These are phyloP conservation scores for Gymnodraco acuticeps DNA, from an alignment of 2,797 vertebrate genomes.

Conservation along the genomic window DNA sequence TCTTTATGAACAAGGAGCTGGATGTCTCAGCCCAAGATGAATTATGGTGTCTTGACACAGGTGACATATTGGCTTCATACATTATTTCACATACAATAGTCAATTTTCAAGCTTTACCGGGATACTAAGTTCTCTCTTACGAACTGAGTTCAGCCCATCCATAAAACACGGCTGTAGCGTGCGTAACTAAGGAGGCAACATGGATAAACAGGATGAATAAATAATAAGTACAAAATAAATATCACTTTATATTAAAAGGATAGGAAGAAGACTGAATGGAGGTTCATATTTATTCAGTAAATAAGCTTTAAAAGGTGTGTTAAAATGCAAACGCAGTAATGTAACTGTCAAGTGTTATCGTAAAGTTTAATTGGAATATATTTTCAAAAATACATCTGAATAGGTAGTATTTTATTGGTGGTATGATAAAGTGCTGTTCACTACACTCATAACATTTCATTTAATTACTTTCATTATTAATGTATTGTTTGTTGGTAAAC, in stretches of 20 bases:
- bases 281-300: conserved; percentile 6
- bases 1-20: conserved; percentile 72
- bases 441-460: background rate
- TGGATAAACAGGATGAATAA: conserved; percentile 15
- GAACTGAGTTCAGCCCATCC: conserved; percentile 60
- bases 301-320: background rate
- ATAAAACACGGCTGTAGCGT: conserved; percentile 52
- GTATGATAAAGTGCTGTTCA: background rate
- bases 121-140: conserved; percentile 62
- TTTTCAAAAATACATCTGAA: background rate
- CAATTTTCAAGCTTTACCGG: conserved; percentile 72
- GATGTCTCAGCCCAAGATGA: conserved; percentile 75
- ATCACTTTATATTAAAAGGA: conserved; percentile 5
- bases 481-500: background rate
- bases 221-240: no score
- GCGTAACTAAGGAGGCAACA: conserved; percentile 28
- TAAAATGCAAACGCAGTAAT: background rate
- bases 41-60: conserved; percentile 78
- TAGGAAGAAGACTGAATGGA: background rate
- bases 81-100: conserved; percentile 81
- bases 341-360: no score
- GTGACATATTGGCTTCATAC: conserved; percentile 83
- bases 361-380: no score
- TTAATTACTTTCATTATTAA: background rate
- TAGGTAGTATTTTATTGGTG: background rate